These are phyloP conservation scores for Arnoldichthys spilopterus DNA, from an alignment of 2,797 vertebrate species.

Conservation along the genomic window DNA sequence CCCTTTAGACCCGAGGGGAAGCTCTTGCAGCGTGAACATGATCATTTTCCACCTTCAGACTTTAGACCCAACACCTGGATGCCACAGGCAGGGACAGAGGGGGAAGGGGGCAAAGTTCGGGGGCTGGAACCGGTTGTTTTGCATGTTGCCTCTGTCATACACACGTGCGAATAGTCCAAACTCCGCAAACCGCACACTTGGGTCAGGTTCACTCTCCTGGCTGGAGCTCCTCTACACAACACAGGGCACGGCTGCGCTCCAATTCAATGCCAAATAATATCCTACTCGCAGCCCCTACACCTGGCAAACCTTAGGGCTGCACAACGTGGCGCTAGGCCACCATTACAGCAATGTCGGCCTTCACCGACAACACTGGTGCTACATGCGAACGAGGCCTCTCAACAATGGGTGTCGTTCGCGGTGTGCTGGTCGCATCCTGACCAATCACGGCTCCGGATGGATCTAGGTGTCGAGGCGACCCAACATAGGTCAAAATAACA, in stretches of 20 bases:
- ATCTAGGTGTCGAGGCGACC: no score
- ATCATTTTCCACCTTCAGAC: constrained; percentile 41
- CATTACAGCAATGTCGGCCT: not conserved
- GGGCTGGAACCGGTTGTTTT: no score
- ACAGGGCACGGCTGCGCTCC: not conserved
- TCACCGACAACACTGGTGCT: not conserved
- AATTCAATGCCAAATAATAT: not conserved
- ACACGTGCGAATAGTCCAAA: constrained; percentile 44
- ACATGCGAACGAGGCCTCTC: not conserved
- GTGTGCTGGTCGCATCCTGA: no score
- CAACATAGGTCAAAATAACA: no score
- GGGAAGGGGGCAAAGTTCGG: not conserved
- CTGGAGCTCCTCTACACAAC: not conserved
- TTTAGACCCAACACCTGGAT: constrained; percentile 42
- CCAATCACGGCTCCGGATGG: no score
- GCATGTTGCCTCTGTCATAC: not conserved
- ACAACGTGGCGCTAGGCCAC: not conserved
- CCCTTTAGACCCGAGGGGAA: no score
- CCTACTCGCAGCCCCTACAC: not conserved
- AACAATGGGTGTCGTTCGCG: not conserved
- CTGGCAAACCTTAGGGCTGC: not conserved
- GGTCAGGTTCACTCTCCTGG: constrained; percentile 18
- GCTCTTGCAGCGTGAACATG: no score
- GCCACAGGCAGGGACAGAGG: constrained; percentile 18
- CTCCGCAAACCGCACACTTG: constrained; percentile 28